These are phyloP conservation scores for Xanthorhoe designata DNA, from an alignment of 2,888 invertebrate genomes.

Conservation along the genomic window DNA sequence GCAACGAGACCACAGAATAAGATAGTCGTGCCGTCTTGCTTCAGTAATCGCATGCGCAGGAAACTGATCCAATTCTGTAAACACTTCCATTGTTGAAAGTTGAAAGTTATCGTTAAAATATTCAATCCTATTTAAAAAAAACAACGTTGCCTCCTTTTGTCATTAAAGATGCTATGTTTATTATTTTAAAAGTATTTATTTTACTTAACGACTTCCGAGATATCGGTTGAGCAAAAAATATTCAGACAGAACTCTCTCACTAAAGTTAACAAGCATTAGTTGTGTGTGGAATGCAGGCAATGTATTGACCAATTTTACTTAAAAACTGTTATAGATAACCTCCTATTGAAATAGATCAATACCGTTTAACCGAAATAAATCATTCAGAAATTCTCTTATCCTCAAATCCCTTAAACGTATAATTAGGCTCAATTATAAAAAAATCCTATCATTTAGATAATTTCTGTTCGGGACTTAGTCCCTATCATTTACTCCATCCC, in stretches of 20 bases:
- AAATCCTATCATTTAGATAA: constrained; percentile 67
- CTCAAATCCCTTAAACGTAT: constrained; percentile 54
- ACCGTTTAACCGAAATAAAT: constrained; percentile 46
- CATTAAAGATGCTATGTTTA: too few relatives aligned
- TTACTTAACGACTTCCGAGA: too few relatives aligned
- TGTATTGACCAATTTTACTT: not conserved
- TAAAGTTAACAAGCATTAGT: too few relatives aligned
- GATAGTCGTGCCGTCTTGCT: constrained; percentile 61
- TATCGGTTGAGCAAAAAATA: too few relatives aligned
- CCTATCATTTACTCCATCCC: constrained; percentile 54
- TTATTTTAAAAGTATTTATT: too few relatives aligned
- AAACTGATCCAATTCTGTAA: constrained; percentile 57
- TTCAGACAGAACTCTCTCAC: too few relatives aligned
- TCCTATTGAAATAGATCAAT: constrained; percentile 11
- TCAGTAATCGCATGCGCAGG: constrained; percentile 57
- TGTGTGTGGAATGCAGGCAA: not conserved
- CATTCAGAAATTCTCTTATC: constrained; percentile 52
- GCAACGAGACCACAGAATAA: constrained; percentile 55
- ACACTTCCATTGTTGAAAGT: constrained; percentile 47
- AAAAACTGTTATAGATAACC: not conserved
- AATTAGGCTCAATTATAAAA: constrained; percentile 59
- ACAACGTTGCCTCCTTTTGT: too few relatives aligned
- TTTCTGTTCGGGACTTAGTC: constrained; percentile 53
- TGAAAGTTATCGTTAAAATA: too few relatives aligned
- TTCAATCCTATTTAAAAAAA: too few relatives aligned